Evolutionary conservation across 53 echinoderm and acorn worm species (phyloP).

Genomic region (Crossaster papposus): DNA sequence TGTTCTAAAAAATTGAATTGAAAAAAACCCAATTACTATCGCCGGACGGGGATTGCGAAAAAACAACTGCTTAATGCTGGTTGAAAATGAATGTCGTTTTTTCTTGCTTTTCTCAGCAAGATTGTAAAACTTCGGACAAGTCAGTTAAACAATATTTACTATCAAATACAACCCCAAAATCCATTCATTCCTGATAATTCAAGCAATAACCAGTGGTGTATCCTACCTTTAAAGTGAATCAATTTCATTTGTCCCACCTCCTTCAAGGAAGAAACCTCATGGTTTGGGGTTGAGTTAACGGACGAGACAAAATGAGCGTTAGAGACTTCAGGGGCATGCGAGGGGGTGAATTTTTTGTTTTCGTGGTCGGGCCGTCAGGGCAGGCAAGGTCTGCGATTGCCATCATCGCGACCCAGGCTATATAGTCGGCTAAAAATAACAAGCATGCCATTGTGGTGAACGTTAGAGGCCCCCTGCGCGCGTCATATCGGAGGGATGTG

Average conservation of each 20-base stretch:
- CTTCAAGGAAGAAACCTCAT: neutral
- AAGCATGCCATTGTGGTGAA: slow-evolving; percentile 15
- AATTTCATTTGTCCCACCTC: slow-evolving; percentile 21
- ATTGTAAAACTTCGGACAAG: too few relatives aligned
- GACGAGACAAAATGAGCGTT: neutral
- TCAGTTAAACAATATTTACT: too few relatives aligned
- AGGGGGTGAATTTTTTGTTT: neutral
- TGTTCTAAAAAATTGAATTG: too few relatives aligned
- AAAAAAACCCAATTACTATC: too few relatives aligned
- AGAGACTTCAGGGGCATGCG: neutral
- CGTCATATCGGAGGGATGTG: slow-evolving; percentile 21
- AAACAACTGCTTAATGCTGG: too few relatives aligned
- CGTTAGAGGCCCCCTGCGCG: neutral
- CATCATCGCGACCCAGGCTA: slow-evolving; percentile 28
- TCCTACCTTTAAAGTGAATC: too few relatives aligned
- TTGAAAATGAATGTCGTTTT: too few relatives aligned
- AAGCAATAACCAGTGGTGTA: too few relatives aligned
- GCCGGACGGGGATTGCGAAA: too few relatives aligned
- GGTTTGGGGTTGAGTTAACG: neutral
- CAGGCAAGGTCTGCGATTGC: slow-evolving; percentile 41
- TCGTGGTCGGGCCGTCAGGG: slow-evolving; percentile 36
- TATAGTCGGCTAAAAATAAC: slow-evolving; percentile 62
- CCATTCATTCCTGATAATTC: too few relatives aligned
- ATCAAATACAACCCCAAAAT: too few relatives aligned
- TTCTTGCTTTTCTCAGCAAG: too few relatives aligned